Evolutionary conservation across 2,113 vertebrate species (phyloP), one percentile per base, ranked within the genome.

Genomic region (Gulo gulo): DNA sequence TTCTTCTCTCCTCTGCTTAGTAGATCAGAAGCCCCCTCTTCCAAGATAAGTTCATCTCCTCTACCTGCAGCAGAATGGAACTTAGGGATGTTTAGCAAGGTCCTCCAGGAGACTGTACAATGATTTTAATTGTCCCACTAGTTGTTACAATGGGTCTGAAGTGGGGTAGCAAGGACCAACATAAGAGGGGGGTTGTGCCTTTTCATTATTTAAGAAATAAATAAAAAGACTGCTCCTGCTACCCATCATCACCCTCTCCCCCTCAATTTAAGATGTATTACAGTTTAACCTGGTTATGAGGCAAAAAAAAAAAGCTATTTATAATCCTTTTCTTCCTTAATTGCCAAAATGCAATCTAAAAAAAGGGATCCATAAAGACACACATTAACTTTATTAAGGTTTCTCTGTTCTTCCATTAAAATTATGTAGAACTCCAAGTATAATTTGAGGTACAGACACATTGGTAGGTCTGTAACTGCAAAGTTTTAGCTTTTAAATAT

Each of bases 401-500:
- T 71, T 26, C 36, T 76, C 8, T 94, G 18, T 55, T 78, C 34
- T 34, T n/a, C 11, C 31, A 85, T 89, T 61, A 94, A 90, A 94
- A 84, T 63, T 36, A 16, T 16, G 5, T 65, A 93, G 45, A 65
- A n/a, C 20, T 78, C 12, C 67, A 83, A 88, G 14, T 73, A 71
- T 23, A n/a, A 57, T 24, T n/a, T 36, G n/a, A 73, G 14, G 20
- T 69, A 93, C 26, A 97, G 31, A 88, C 14, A 83, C 52, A 79
- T 29, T 16, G 29, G 4, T 71, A 74, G 47, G 6, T 83, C 34
- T 92, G 1, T 23, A 86, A 79, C 18, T 86, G 20, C 29, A 61
- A 83, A 69, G 29, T 83, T 73, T 86, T 73, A 74, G 9, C 6
- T 80, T 73, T 65, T 86, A 91, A 97, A 65, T 91, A 10, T 42